A percentile compares a stretch with the other conserved stretches of the same genome.
These are phyloP conservation scores for Tetranychus truncatus DNA, from an alignment of 2,888 invertebrate genomes.

Conservation along the genomic window DNA sequence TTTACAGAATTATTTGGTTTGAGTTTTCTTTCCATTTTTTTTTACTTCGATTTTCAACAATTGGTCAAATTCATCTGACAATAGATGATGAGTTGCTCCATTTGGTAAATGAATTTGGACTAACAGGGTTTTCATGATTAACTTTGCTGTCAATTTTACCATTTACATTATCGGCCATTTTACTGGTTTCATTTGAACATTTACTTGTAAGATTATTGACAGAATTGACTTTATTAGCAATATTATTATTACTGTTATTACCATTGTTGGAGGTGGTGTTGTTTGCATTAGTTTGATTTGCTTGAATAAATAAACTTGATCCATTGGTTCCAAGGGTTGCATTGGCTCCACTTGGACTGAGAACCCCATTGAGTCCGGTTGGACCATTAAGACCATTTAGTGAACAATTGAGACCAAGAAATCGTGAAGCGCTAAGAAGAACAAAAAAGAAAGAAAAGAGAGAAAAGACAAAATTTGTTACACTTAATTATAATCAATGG, in stretches of 20 bases:
- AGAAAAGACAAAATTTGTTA: not conserved
- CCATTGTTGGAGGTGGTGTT: not conserved
- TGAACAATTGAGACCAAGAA: not conserved
- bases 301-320: not conserved
- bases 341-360: not conserved
- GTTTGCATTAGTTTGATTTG: not conserved
- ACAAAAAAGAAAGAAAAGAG: not conserved
- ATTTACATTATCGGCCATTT: not conserved
- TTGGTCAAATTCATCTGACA: no score
- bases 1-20: no score
- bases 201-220: not conserved
- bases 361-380: not conserved
- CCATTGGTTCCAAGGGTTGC: not conserved
- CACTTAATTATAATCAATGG: no score
- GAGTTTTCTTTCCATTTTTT: no score
- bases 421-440: not conserved
- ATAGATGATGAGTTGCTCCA: not conserved
- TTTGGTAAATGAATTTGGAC: not conserved
- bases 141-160: not conserved
- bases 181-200: not conserved
- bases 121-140: not conserved
- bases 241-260: not conserved
- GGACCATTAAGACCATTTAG: not conserved
- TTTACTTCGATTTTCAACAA: no score
- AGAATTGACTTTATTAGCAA: not conserved